Evolutionary conservation across 2,797 vertebrate genomes (phyloP).

Genomic region (Typhlichthys subterraneus): DNA sequence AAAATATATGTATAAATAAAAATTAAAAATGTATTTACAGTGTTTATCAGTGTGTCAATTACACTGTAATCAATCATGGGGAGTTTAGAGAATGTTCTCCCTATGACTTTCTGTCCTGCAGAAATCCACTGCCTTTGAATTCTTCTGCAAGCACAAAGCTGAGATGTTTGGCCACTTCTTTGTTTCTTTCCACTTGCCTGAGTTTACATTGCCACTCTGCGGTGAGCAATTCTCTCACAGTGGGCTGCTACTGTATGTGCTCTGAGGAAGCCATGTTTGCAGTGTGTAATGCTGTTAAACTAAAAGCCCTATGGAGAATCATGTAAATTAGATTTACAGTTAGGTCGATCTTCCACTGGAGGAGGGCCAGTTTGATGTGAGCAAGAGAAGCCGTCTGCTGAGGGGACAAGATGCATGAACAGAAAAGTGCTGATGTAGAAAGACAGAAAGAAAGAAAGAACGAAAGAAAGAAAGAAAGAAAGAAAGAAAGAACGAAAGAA

Average conservation of each 20-base stretch:
- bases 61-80: slow-evolving; percentile 31
- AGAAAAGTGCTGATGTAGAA: slow-evolving; percentile 65
- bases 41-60: slow-evolving; percentile 46
- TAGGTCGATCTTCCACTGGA: slow-evolving; percentile 71
- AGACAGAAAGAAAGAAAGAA: not conserved
- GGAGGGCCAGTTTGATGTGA: slow-evolving; percentile 64
- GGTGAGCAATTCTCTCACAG: too few species aligned
- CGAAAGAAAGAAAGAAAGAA: slow-evolving; percentile 1
- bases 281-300: slow-evolving; percentile 64
- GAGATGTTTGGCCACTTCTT: not conserved
- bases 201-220: not conserved
- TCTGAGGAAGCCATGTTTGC: slow-evolving; percentile 60
- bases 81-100: slow-evolving; percentile 15
- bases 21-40: slow-evolving; percentile 58
- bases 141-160: slow-evolving; percentile 9
- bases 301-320: slow-evolving; percentile 77
- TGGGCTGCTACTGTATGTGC: slow-evolving; percentile 9
- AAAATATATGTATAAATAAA: slow-evolving; percentile 15
- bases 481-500: slow-evolving; percentile 23
- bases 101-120: slow-evolving; percentile 13
- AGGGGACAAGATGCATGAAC: slow-evolving; percentile 62
- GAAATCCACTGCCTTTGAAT: slow-evolving; percentile 43
- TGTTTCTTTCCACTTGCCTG: not conserved
- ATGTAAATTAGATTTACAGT: slow-evolving; percentile 74
- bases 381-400: slow-evolving; percentile 48